A percentile compares a stretch with the other conserved stretches of the same genome.
Evolutionary conservation across 1,140 invertebrate genomes (phyloP).

Genomic region (Papilio helenus): DNA sequence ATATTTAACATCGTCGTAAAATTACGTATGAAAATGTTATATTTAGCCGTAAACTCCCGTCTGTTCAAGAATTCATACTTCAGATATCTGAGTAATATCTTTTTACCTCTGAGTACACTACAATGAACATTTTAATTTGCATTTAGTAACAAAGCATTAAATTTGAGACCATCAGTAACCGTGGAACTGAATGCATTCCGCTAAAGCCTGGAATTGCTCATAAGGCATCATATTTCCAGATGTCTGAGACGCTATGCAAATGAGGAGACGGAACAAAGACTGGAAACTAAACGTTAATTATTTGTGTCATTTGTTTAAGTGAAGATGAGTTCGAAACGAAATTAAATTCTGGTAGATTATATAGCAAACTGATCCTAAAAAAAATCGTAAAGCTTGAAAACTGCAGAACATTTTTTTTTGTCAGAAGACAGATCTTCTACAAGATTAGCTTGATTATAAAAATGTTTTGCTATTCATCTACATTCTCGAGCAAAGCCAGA

Average conservation of each 20-base stretch:
- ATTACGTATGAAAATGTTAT: neutral
- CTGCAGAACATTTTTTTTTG: no score
- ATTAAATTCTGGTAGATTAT: neutral
- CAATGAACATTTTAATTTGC: constrained; percentile 6
- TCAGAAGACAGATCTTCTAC: neutral
- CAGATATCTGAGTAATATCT: neutral
- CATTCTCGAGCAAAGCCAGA: neutral
- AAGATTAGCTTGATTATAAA: neutral
- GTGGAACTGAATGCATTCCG: constrained; percentile 8
- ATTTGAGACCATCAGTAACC: constrained; percentile 26
- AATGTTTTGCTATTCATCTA: no score
- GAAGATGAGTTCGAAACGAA: neutral
- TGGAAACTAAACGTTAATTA: constrained; percentile 13
- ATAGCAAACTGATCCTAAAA: no score
- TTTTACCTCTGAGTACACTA: neutral
- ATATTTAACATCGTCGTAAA: no score
- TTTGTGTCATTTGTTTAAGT: constrained; percentile 12
- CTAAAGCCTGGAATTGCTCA: constrained; percentile 43
- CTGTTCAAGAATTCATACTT: neutral
- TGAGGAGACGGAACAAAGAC: constrained; percentile 46
- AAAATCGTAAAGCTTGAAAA: no score
- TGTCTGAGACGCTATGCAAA: constrained; percentile 47
- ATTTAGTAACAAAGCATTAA: constrained; percentile 6
- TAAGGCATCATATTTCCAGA: constrained; percentile 56
- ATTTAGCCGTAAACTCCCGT: neutral